Percentiles rank a stretch among this genome's conserved stretches.
Evolutionary conservation across 2,888 invertebrate genomes (phyloP).

Genomic region (Conomelus anceps): DNA sequence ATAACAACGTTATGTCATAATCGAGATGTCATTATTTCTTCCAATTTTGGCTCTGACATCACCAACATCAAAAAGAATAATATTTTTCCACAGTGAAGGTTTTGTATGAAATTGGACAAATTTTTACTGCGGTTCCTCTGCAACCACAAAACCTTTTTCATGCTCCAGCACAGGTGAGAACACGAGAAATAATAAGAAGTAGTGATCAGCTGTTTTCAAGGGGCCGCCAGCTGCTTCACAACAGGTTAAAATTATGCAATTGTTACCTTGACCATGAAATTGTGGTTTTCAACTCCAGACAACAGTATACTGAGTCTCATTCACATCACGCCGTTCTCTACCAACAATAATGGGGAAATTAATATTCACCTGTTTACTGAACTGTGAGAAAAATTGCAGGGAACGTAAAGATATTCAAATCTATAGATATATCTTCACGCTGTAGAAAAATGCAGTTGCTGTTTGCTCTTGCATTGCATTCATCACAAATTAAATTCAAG

Average conservation of each 20-base stretch:
- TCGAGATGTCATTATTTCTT: not conserved
- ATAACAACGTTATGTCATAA: not conserved
- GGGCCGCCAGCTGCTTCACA: no score
- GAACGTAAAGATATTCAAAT: not conserved
- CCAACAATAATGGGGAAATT: not conserved
- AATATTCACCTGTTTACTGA: not conserved
- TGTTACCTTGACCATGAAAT: not conserved
- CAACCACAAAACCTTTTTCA: not conserved
- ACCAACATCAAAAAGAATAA: not conserved
- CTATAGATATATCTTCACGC: not conserved
- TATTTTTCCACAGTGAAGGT: not conserved
- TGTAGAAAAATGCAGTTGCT: not conserved
- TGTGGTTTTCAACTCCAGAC: not conserved
- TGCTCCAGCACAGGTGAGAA: not conserved
- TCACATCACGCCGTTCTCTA: not conserved
- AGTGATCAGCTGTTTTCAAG: not conserved
- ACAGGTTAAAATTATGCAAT: not conserved
- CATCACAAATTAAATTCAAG: not conserved
- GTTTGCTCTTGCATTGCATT: not conserved
- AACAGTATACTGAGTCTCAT: no score
- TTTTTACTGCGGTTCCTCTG: not conserved
- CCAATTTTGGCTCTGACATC: not conserved
- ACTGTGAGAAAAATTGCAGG: not conserved
- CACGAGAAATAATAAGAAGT: not conserved
- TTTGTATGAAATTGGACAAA: not conserved